Conservation (phyloP, 2,113 vertebrate species). For the Podarcis muralis region DNA sequence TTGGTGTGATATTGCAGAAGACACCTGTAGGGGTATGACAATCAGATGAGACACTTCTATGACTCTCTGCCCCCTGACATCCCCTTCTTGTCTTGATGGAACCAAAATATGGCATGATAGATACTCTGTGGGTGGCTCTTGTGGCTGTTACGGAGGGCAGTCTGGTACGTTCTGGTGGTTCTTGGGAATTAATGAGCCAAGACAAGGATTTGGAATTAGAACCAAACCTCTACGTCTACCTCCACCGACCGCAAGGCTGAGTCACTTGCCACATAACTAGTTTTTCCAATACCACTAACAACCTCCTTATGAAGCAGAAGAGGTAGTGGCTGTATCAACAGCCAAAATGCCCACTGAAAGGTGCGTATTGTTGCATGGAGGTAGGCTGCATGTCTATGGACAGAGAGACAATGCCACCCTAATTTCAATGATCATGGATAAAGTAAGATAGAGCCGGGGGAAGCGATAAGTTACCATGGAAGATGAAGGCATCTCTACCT, state of each 20-base stretch:
- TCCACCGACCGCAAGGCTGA: not conserved
- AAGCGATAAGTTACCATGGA: too few relatives aligned
- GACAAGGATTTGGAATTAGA: not conserved
- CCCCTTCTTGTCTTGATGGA: too few relatives aligned
- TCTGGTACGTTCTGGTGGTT: not conserved
- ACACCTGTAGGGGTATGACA: too few relatives aligned
- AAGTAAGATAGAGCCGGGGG: too few relatives aligned
- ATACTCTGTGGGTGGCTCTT: too few relatives aligned
- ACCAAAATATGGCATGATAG: too few relatives aligned
- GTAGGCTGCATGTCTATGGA: not conserved
- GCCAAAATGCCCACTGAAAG: conserved; percentile 12
- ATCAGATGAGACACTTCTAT: too few relatives aligned
- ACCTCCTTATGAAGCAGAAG: not conserved
- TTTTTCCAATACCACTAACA: not conserved
- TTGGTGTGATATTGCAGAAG: too few relatives aligned
- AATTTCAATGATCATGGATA: too few relatives aligned
- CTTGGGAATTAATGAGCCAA: not conserved
- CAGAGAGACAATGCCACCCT: not conserved
- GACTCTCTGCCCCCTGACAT: too few relatives aligned
- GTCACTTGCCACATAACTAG: not conserved
- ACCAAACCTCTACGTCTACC: not conserved
- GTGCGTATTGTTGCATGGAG: not conserved
- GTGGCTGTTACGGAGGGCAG: not conserved
- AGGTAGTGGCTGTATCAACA: conserved; percentile 1
- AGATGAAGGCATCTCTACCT: too few relatives aligned